Percentiles rank a stretch among this genome's conserved stretches.
Evolutionary conservation across 2,888 invertebrate species (phyloP).

Genomic region (Mermis nigrescens): DNA sequence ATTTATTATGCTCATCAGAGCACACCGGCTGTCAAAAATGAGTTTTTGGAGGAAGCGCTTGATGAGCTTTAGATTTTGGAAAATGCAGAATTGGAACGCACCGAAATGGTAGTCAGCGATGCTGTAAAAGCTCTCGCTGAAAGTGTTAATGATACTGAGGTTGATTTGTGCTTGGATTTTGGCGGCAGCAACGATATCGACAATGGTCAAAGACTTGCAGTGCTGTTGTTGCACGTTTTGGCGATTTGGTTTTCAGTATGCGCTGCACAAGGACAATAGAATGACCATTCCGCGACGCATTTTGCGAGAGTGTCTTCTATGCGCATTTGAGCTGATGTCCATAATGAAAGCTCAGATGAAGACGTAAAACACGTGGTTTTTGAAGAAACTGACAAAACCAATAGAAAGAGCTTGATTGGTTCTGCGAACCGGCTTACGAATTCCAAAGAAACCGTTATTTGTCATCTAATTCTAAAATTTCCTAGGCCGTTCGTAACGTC

Average conservation of each 20-base stretch:
- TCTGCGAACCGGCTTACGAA: background rate
- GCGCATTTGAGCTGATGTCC: background rate
- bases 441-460: background rate
- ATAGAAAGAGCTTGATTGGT: background rate
- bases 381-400: background rate
- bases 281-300: background rate
- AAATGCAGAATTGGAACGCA: background rate
- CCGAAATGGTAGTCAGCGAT: background rate
- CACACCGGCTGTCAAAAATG: constrained; percentile 11
- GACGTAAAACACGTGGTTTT: background rate
- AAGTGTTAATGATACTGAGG: background rate
- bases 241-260: background rate
- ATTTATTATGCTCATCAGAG: no score
- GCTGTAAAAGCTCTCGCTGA: background rate
- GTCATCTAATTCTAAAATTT: background rate
- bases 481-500: background rate
- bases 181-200: background rate
- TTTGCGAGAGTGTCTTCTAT: background rate
- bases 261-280: background rate
- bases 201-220: background rate
- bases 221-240: background rate
- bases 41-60: constrained; percentile 6
- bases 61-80: background rate
- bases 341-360: background rate
- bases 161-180: background rate